A percentile compares a stretch with the other conserved stretches of the same genome.
phyloP scores from a whole-genome alignment of 2,113 vertebrate genomes.

The Andinoacara biseriatus region DNA sequence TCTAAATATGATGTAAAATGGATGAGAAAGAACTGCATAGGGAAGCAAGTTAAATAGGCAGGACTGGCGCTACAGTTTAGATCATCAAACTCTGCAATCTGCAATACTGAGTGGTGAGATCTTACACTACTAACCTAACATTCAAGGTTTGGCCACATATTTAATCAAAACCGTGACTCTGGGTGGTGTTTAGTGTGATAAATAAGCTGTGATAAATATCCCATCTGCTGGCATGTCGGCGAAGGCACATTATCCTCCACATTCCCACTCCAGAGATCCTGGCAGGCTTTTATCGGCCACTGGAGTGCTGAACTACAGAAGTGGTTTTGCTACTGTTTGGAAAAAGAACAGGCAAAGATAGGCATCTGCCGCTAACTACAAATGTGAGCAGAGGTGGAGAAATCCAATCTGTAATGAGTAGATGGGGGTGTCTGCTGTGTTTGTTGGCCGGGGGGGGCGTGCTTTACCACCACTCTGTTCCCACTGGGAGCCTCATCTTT shows the following conservation, averaged over 20 bases:
- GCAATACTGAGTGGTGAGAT: too few relatives aligned
- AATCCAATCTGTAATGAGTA: too few relatives aligned
- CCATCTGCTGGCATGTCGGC: not conserved
- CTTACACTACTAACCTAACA: too few relatives aligned
- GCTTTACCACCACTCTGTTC: constrained; percentile 50
- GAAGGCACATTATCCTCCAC: constrained; percentile 5
- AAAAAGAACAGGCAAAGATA: constrained; percentile 64
- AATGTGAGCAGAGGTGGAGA: constrained; percentile 19
- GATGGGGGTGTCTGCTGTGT: not conserved
- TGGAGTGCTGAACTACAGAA: constrained; percentile 55
- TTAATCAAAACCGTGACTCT: too few relatives aligned
- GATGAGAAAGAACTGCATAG: too few relatives aligned
- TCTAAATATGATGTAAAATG: too few relatives aligned
- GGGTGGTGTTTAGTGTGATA: too few relatives aligned
- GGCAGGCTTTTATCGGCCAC: constrained; percentile 54
- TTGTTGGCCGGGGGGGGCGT: not conserved
- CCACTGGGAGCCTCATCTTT: constrained; percentile 73
- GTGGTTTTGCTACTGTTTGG: constrained; percentile 65
- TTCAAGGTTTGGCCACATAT: too few relatives aligned
- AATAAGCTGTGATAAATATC: too few relatives aligned
- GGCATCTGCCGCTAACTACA: constrained; percentile 59
- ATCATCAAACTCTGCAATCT: too few relatives aligned
- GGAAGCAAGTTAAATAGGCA: too few relatives aligned
- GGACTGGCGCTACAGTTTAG: too few relatives aligned
- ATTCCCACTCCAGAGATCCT: not conserved